These are phyloP conservation scores for Pollachius pollachius DNA, from an alignment of 2,113 vertebrate genomes.

Conservation along the genomic window DNA sequence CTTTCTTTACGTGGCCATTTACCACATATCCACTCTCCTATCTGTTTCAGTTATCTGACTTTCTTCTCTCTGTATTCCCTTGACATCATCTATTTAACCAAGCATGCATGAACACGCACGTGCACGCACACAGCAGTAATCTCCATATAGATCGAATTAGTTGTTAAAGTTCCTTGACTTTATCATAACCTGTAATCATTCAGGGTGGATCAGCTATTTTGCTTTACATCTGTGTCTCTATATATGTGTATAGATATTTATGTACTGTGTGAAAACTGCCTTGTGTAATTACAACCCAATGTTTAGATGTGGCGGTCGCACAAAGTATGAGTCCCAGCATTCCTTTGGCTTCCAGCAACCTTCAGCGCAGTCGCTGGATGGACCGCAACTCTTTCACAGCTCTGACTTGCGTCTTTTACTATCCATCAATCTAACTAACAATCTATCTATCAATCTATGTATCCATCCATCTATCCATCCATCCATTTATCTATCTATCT, in stretches of 20 bases:
- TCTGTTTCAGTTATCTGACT: too few species aligned
- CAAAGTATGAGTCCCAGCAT: conserved; percentile 58
- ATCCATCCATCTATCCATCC: not conserved
- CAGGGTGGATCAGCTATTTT: conserved; percentile 65
- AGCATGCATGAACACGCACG: not conserved
- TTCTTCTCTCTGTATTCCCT: too few species aligned
- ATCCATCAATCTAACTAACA: not conserved
- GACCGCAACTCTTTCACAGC: conserved; percentile 15
- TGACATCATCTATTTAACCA: too few species aligned
- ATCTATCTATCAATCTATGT: not conserved
- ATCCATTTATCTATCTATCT: not conserved
- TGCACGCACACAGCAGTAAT: not conserved
- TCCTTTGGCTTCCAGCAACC: conserved; percentile 57
- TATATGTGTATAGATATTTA: conserved; percentile 58
- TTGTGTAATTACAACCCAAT: conserved; percentile 44
- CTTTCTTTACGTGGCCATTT: not conserved
- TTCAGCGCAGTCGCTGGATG: conserved; percentile 16
- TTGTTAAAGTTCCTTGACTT: conserved; percentile 27
- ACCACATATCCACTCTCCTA: too few species aligned
- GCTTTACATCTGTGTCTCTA: conserved; percentile 57
- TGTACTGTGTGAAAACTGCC: conserved; percentile 64
- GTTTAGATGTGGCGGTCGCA: conserved; percentile 53
- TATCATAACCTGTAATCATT: conserved; percentile 67
- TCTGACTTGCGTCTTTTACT: conserved; percentile 9
- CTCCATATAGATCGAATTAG: conserved; percentile 29